Conservation (phyloP, 2,797 vertebrate species). For the Syndactyla subalaris region DNA sequence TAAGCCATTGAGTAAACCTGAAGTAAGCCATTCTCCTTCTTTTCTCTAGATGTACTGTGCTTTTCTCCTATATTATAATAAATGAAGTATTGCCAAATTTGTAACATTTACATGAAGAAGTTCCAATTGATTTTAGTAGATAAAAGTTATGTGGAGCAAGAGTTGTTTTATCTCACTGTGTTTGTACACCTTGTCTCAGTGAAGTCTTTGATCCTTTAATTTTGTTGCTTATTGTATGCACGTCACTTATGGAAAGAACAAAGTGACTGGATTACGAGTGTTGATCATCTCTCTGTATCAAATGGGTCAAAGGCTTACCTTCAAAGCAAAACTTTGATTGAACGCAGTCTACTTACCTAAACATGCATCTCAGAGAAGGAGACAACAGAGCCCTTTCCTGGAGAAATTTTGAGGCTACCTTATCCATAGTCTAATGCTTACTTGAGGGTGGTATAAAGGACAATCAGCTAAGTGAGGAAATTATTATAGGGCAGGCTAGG, state of each 20-base stretch:
- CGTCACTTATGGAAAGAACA: rapidly evolving
- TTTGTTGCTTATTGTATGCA: background rate
- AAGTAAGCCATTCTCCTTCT: background rate
- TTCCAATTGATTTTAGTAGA: background rate
- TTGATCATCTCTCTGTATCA: background rate
- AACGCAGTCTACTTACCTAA: background rate
- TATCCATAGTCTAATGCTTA: background rate
- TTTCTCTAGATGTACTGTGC: background rate
- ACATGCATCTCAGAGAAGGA: background rate
- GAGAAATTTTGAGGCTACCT: background rate
- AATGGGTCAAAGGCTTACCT: background rate
- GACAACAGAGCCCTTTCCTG: background rate
- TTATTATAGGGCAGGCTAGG: background rate
- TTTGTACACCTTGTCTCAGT: background rate
- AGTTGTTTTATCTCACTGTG: background rate
- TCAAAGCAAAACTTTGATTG: background rate
- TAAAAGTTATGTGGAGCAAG: background rate
- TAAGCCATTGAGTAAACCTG: no score
- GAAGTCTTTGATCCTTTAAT: background rate
- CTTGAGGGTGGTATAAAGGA: background rate
- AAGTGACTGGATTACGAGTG: background rate
- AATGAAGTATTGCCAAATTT: background rate
- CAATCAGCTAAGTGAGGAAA: background rate
- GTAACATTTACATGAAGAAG: background rate
- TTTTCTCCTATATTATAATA: background rate